Conservation (phyloP, 2,113 vertebrate genomes). For the Plectropomus leopardus region DNA sequence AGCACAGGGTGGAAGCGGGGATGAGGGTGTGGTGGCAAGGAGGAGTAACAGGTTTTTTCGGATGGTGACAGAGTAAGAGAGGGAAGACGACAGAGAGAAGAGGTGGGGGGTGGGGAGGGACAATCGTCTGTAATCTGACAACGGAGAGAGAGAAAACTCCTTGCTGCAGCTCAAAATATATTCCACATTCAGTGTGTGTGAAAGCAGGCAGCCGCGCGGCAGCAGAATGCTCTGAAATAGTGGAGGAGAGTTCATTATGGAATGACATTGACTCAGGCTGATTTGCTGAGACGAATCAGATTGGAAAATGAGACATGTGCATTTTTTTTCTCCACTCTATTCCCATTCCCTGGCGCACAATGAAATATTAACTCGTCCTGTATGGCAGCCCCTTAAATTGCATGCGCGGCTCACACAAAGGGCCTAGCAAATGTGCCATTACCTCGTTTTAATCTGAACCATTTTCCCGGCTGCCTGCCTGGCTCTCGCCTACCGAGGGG, state of each 20-base stretch:
- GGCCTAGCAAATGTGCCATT: conserved; percentile 81
- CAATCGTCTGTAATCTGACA: conserved; percentile 33
- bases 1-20: neutral
- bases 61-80: conserved; percentile 16
- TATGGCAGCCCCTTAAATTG: conserved; percentile 78
- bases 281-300: conserved; percentile 84
- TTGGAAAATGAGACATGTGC: conserved; percentile 81
- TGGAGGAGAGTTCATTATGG: conserved; percentile 77
- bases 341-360: conserved; percentile 67
- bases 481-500: conserved; percentile 64
- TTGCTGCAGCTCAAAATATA: conserved; percentile 52
- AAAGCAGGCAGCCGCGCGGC: conserved; percentile 44
- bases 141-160: conserved; percentile 12
- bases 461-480: conserved; percentile 69
- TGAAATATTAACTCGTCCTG: conserved; percentile 83
- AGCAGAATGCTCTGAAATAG: conserved; percentile 55
- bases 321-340: conserved; percentile 52
- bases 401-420: conserved; percentile 76
- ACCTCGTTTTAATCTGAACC: conserved; percentile 82
- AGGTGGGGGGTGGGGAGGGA: neutral
- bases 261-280: conserved; percentile 81
- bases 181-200: conserved; percentile 48
- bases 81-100: conserved; percentile 22
- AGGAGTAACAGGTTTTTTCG: conserved; percentile 54
- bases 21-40: neutral